phyloP scores from a whole-genome alignment of 2,113 vertebrate genomes.

The Tauraco erythrolophus region DNA sequence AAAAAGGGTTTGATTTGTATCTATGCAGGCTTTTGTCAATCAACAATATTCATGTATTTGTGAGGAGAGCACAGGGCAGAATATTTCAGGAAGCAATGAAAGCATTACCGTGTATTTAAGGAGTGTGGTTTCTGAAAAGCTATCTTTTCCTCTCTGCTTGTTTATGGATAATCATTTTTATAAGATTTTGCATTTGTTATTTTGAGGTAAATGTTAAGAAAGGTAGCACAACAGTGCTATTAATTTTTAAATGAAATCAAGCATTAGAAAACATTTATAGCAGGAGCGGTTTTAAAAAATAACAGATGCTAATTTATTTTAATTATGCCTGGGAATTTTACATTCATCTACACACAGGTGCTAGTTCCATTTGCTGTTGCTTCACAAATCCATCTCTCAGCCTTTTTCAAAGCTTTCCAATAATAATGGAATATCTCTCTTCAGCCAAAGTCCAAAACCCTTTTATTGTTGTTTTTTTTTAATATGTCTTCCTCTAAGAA shows the following conservation, averaged over 20 bases:
- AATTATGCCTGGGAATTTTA: neutral
- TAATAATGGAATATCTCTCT: neutral
- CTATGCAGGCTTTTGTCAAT: conserved; percentile 24
- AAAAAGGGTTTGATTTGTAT: conserved; percentile 36
- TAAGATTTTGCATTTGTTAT: neutral
- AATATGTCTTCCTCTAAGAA: neutral
- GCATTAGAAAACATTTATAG: neutral
- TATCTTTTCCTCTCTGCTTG: neutral
- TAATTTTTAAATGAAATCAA: neutral
- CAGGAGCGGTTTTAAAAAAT: neutral
- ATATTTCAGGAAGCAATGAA: neutral
- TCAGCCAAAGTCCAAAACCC: neutral
- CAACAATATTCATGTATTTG: neutral
- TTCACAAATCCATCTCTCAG: neutral
- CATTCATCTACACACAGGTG: neutral
- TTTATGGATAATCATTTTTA: neutral
- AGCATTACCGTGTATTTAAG: neutral
- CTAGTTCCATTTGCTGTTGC: neutral
- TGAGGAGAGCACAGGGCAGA: neutral
- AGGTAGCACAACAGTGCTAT: neutral
- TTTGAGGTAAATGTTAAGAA: neutral
- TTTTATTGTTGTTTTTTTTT: neutral
- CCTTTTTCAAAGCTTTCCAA: neutral
- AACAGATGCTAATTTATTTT: neutral
- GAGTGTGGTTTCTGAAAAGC: neutral